These are phyloP conservation scores for Pseudolaguvia tuberculata DNA, from an alignment of 2,113 vertebrate genomes.

Conservation along the genomic window DNA sequence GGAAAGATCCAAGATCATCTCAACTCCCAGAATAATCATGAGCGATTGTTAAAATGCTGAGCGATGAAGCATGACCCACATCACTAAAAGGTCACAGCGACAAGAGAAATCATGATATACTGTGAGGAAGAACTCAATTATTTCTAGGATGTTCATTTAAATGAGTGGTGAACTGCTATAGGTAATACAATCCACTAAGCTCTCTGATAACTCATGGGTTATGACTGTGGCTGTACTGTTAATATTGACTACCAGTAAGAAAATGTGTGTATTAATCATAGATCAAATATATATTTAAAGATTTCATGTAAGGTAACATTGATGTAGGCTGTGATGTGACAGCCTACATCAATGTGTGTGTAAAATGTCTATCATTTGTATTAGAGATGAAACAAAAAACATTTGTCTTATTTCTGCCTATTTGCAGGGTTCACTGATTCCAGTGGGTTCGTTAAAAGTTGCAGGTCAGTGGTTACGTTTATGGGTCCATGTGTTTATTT, in stretches of 20 bases:
- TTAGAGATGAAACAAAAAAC: too few relatives aligned
- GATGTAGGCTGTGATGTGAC: too few relatives aligned
- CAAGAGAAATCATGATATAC: conserved; percentile 20
- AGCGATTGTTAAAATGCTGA: conserved; percentile 20
- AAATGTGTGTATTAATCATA: not conserved
- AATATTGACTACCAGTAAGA: not conserved
- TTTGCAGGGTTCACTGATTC: too few relatives aligned
- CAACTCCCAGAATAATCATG: conserved; percentile 18
- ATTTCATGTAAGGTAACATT: too few relatives aligned
- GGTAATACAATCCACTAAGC: conserved; percentile 8
- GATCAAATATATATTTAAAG: not conserved
- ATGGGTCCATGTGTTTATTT: too few relatives aligned
- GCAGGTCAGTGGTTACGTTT: too few relatives aligned
- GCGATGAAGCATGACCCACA: conserved; percentile 28
- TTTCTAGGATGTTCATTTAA: conserved; percentile 16
- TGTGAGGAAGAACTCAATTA: conserved; percentile 18
- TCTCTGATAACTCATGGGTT: not conserved
- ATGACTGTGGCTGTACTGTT: conserved; percentile 1
- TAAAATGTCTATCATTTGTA: too few relatives aligned
- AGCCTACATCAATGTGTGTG: too few relatives aligned
- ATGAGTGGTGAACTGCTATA: conserved; percentile 6
- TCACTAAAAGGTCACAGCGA: conserved; percentile 28
- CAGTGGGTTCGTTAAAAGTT: too few relatives aligned
- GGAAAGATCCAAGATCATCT: conserved; percentile 11
- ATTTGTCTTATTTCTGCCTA: too few relatives aligned